Evolutionary conservation across 2,113 vertebrate genomes (phyloP).

Genomic region (Clupea harengus): DNA sequence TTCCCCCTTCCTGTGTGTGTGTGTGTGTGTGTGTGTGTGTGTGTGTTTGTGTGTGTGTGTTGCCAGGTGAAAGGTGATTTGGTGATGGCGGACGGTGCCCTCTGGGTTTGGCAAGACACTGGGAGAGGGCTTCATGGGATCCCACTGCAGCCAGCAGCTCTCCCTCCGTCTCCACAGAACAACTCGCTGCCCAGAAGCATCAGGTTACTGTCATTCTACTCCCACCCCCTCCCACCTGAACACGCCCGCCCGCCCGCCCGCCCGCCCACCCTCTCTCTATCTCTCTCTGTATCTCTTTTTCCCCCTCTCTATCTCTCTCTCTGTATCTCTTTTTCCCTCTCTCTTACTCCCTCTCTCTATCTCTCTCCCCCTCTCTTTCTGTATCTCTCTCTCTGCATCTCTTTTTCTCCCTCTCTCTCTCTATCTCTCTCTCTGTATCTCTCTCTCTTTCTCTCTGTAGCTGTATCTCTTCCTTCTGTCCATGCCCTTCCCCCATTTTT

Average conservation of each 20-base stretch:
- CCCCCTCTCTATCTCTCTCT: background rate
- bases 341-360: background rate
- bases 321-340: background rate
- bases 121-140: background rate
- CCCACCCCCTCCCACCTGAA: slow-evolving; percentile 29
- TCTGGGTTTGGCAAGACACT: background rate
- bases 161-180: background rate
- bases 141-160: background rate
- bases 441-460: slow-evolving; percentile 29
- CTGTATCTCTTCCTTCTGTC: background rate
- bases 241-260: background rate
- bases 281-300: background rate
- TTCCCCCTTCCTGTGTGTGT: background rate
- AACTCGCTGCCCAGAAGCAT: slow-evolving; percentile 32
- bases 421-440: background rate
- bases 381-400: background rate
- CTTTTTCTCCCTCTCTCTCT: background rate
- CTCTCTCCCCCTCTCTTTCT: background rate
- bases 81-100: background rate
- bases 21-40: background rate
- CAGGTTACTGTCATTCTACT: slow-evolving; percentile 61
- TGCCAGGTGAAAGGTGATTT: background rate
- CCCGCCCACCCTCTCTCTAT: background rate
- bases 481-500: background rate
- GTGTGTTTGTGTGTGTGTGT: background rate